Conservation (phyloP, 1,140 invertebrate genomes). For the Zaprionus taronus region DNA sequence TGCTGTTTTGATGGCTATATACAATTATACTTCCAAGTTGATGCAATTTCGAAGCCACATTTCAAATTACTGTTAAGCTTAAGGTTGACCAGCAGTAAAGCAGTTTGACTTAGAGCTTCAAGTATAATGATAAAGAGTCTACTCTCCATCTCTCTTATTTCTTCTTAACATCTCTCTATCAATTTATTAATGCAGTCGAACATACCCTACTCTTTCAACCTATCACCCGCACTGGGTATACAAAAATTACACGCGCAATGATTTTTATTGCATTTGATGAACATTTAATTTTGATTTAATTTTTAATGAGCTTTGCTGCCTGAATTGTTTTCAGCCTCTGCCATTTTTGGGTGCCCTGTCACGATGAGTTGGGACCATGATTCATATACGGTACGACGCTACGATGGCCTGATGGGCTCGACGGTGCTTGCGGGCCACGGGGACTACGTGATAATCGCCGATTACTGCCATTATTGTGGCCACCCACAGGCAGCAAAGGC, state of each 20-base stretch:
- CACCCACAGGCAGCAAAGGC: conserved; percentile 53
- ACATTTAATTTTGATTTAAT: conserved; percentile 78
- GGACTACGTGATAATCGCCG: conserved; percentile 66
- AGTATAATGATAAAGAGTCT: not conserved
- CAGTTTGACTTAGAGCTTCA: not conserved
- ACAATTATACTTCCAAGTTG: not conserved
- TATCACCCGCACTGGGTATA: not conserved
- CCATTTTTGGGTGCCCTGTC: conserved; percentile 37
- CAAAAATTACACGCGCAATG: conserved; percentile 52
- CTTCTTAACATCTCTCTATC: too few relatives aligned
- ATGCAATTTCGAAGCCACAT: not conserved
- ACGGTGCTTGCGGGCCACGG: not conserved
- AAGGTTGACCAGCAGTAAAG: not conserved
- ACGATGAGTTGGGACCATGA: conserved; percentile 29
- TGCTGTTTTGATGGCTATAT: not conserved
- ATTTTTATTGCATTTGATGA: conserved; percentile 76
- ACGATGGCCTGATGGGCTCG: not conserved
- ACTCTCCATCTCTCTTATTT: not conserved
- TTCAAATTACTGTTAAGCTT: fast-evolving
- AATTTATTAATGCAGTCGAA: not conserved
- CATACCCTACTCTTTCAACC: not conserved
- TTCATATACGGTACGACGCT: conserved; percentile 5
- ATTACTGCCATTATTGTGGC: conserved; percentile 68
- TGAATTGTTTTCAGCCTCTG: conserved; percentile 26
- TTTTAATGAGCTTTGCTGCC: conserved; percentile 68